Base-by-base conservation (phyloP, 2,797 vertebrate species). In the Borostomias antarcticus region DNA sequence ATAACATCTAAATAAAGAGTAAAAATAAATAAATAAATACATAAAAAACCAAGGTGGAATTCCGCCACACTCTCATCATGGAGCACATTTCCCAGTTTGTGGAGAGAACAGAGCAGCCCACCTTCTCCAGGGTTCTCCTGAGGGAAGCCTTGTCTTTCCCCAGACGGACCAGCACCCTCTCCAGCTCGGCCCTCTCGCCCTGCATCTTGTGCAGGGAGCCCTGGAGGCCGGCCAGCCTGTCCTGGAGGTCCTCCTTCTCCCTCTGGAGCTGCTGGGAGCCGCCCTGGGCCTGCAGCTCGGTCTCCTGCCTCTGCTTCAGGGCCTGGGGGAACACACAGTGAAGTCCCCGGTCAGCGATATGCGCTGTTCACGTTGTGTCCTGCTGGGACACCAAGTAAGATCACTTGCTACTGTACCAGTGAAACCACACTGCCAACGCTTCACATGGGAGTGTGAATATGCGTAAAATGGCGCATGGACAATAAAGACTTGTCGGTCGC, bases 61-160 rank as follows among this genome's bases (percentile, higher is more conserved):
- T n/a, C n/a, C n/a, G 40, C 23, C 51, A 11, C 25, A 52, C 7
- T 57, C 17, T n/a, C 4, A 9, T 19, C 26, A 29, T 5, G 30
- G n/a, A 10, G n/a, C 5, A 13, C 48, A 23, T 33, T 8, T 7
- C n/a, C 52, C 52, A 35, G 19, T 9, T 15, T 28, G 26, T 33
- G 19, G 10, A 1, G 0, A 56, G 37, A 43, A 7, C 26, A 8
- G 3, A 10, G 7, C 15, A 45, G 53, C 77, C 76, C 70, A 94
- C 93, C 91, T 92, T 93, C 74, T 92, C 90, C 69, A 94, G 80
- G 0, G 86, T 82, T 63, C 85, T 91, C 47, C 89, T 92, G 15
- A 93, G 83, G 2, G 85, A 73, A 40, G 82, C 77, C 75, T 83
- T 93, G 65, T 92, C 92, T 81, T 92, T 94, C 47, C 84, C 70